Evolutionary conservation across 2,113 vertebrate genomes (phyloP), one percentile per base, ranked within the genome.

Genomic region (Sceloporus undulatus): DNA sequence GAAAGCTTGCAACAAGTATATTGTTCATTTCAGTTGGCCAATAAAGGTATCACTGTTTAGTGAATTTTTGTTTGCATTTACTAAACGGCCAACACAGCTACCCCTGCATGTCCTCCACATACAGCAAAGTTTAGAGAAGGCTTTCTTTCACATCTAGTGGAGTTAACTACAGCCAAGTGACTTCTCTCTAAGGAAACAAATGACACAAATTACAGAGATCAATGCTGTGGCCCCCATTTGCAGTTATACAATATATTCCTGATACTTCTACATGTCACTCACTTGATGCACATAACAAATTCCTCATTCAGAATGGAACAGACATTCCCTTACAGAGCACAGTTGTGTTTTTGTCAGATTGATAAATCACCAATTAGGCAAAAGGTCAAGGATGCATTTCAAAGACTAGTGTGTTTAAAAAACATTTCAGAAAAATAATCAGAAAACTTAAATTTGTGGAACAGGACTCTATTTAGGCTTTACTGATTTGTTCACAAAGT

Each of bases 371-470:
- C 29, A 52, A 21, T 25, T 23, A 42, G 85, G 66, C 80, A 77
- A 87, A 71, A 87, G 48, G 85, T 86, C 65, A 86, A 70, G 65
- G 79, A 73, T 79, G 52, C 66, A 29, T 73, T 73, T 87, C 85
- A 73, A 80, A 86, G 48, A 25, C 76, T 86, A 8, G 13, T 70
- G 29, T 71, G 25, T 70, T 54, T 34, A 54, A 54, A 40, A 19
- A 70, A 70, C 42, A 71, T 38, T 70, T 40, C 48, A 27, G 21
- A 70, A 70, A 18, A 70, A 66, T 56, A 5, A 54, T 34, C 29
- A 79, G 34, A 34, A 86, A 79, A 56, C 34, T 71, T 52, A 79
- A 54, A 56, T 29, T 5, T 42, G 38, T 66, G 74, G 40, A 59
- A 85, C 77, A 65, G 59, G 40, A 18, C 18, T 42, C 25, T 27